phyloP scores from a whole-genome alignment of 92 coral and sea anemone species.

The Bergia puertoricense region DNA sequence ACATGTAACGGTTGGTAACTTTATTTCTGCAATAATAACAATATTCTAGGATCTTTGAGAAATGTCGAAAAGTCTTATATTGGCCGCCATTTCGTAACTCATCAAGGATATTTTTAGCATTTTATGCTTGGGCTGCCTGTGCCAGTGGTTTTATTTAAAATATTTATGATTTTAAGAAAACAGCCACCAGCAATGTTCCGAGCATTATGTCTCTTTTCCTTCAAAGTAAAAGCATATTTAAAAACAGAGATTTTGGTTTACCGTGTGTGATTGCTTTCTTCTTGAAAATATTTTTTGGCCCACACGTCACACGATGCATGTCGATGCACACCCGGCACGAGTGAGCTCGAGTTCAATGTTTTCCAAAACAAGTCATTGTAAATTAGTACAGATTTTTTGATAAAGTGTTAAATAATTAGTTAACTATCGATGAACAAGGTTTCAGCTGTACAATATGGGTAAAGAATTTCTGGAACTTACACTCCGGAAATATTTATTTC shows the following conservation, averaged over 20 bases:
- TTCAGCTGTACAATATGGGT: neutral
- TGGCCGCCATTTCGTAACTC: too few species aligned
- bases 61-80: too few species aligned
- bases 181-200: constrained; percentile 20
- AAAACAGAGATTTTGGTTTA: neutral
- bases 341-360: too few species aligned
- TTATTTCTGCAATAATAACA: too few species aligned
- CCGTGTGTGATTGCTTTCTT: neutral
- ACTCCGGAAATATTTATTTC: neutral
- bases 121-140: too few species aligned
- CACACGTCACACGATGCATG: neutral
- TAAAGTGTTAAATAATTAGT: neutral
- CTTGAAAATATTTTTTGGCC: neutral
- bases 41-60: too few species aligned
- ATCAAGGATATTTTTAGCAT: too few species aligned
- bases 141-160: neutral
- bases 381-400: neutral
- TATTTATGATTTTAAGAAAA: constrained; percentile 9
- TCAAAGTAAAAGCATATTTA: neutral
- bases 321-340: too few species aligned
- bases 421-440: neutral
- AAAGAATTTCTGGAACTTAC: neutral
- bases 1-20: too few species aligned
- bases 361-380: neutral
- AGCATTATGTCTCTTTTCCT: neutral